Base-by-base conservation (phyloP, 2,113 vertebrate species). In the Pteruthius melanotis region DNA sequence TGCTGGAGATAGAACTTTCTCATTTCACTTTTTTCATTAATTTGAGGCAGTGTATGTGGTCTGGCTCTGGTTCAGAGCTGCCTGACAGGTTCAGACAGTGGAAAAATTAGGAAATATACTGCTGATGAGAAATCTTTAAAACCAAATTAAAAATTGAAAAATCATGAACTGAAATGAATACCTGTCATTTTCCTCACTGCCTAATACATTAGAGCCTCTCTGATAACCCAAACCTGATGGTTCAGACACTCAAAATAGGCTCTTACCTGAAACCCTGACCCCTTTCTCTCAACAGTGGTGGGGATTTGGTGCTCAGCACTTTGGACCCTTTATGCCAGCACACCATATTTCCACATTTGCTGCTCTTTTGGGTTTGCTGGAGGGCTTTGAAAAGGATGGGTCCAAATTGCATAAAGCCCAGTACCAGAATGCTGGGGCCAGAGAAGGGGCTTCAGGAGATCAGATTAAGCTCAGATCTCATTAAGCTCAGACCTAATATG, bases 91-190 rank as follows among this genome's bases (percentile, higher is more conserved):
- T 91, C 68, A 90, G 59, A 72, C 7, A 33, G 23, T 52, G 56
- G 24, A 84, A 82, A 87, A 94, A 76, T 60, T 53, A 54, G 30
- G 33, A 52, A 83, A 70, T 63, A 59, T 16, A 3, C 11, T 50
- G 21, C 45, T 50, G 91, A 85, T 89, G 57, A 85, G 72, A 80
- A 71, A 91, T 88, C 75, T 80, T 89, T 80, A 77, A 83, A 84
- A 39, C 10, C 7, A 61, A 82, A 72, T 77, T 76, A 65, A 93
- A 77, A 66, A 83, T 33, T 61, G 33, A 40, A 66, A 89, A 94
- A 80, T 80, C 26, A 30, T 74, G 63, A 72, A 61, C 57, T 60
- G 70, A 72, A 90, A 80, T 20, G 5, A 40, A 63, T 24, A 12
- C 6, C 5, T 50, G 27, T 59, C 27, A 33, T 66, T 75, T 60